phyloP scores from a whole-genome alignment of 2,113 vertebrate genomes.

The Platichthys stellatus region DNA sequence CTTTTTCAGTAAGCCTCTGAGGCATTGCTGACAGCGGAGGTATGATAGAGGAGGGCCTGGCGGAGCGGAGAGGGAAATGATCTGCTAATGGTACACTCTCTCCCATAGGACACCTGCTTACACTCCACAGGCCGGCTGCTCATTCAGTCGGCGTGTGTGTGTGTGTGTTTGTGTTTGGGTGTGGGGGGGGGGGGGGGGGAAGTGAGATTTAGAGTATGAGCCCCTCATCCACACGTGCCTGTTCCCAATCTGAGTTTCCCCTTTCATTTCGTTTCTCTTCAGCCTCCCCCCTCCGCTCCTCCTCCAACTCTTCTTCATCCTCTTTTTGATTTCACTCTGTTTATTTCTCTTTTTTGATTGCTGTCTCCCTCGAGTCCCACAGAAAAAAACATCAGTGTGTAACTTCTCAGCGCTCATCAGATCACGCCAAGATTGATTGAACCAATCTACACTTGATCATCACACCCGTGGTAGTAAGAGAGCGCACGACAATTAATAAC shows the following conservation, averaged over 20 bases:
- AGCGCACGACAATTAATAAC: slow-evolving; percentile 63
- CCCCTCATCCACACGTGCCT: slow-evolving; percentile 26
- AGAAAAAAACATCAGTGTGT: slow-evolving; percentile 14
- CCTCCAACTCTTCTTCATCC: background rate
- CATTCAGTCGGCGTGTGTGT: slow-evolving; percentile 39
- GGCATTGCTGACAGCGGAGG: slow-evolving; percentile 74
- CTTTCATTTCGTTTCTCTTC: slow-evolving; percentile 30
- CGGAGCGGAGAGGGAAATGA: slow-evolving; percentile 77
- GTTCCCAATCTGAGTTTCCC: slow-evolving; percentile 23
- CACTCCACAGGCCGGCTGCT: slow-evolving; percentile 69
- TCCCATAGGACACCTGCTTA: slow-evolving; percentile 78
- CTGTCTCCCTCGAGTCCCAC: background rate
- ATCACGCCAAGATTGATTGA: slow-evolving; percentile 58
- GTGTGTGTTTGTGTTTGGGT: slow-evolving; percentile 31
- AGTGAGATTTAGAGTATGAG: slow-evolving; percentile 21
- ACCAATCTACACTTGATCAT: slow-evolving; percentile 64
- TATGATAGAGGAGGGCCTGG: slow-evolving; percentile 77
- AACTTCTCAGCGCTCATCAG: slow-evolving; percentile 50
- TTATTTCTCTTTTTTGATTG: slow-evolving; percentile 15
- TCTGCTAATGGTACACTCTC: slow-evolving; percentile 77
- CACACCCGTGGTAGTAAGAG: slow-evolving; percentile 47
- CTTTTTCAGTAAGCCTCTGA: slow-evolving; percentile 70
- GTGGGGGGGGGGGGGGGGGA: slow-evolving; percentile 29
- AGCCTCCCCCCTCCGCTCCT: slow-evolving; percentile 14
- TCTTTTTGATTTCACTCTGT: background rate